Evolutionary conservation across 2,888 invertebrate genomes (phyloP).

Genomic region (Yponomeuta cagnagella): DNA sequence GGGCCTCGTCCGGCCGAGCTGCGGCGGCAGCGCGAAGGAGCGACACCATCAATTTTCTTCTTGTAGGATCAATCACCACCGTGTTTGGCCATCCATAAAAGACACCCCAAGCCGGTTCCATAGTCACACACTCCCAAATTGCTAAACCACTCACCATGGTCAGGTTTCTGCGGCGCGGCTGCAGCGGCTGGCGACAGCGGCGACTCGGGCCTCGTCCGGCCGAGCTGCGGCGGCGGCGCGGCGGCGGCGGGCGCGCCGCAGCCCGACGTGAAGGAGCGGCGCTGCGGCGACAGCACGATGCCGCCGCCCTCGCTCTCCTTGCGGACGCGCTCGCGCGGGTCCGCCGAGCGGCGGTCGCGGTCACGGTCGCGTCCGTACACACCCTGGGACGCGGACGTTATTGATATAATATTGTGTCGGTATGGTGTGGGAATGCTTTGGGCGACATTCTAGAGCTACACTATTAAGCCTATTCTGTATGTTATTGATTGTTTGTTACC

Average conservation of each 20-base stretch:
- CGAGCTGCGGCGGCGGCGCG: conserved; percentile 45
- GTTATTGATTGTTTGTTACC: too few species aligned
- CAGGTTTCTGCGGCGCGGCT: conserved; percentile 35
- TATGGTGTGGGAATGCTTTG: too few species aligned
- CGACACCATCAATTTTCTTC: not conserved
- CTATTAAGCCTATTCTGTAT: too few species aligned
- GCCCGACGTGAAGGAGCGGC: conserved; percentile 90
- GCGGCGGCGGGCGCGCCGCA: conserved; percentile 83
- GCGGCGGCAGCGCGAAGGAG: not conserved
- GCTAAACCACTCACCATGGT: conserved; percentile 35
- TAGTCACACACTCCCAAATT: not conserved
- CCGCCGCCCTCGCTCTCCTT: conserved; percentile 84
- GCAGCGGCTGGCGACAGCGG: conserved; percentile 40
- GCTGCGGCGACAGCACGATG: conserved; percentile 89
- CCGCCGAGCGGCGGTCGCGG: conserved; percentile 72
- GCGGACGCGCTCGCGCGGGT: conserved; percentile 85
- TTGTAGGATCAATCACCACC: too few species aligned
- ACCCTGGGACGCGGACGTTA: conserved; percentile 29
- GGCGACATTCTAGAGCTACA: too few species aligned
- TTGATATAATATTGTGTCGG: too few species aligned
- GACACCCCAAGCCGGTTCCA: not conserved
- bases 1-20: not conserved
- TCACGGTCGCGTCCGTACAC: conserved; percentile 50
- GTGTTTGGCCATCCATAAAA: too few species aligned
- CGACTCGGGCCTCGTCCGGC: conserved; percentile 25